These are phyloP conservation scores for Pterobdella sp. DNA, from an alignment of 2,888 invertebrate species.

Conservation along the genomic window DNA sequence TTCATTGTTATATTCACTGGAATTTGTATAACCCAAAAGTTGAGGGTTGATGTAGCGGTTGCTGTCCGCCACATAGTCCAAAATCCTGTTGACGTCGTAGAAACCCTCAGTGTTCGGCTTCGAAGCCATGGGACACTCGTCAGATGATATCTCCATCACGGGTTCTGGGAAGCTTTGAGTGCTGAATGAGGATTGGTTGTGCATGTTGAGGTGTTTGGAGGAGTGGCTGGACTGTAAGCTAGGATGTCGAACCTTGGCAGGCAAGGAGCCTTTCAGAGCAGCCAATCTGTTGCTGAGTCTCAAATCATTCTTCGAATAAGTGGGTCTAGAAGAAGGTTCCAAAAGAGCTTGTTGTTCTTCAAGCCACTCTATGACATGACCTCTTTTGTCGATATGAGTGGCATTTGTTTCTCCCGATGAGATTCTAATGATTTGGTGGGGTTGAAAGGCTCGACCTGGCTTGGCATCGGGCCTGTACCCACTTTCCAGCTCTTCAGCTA, in stretches of 20 bases:
- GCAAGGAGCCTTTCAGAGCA: conserved; percentile 5
- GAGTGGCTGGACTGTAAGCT: background rate
- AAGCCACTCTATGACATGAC: conserved; percentile 33
- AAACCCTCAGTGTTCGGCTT: conserved; percentile 17
- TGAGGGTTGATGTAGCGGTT: background rate
- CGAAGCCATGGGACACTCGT: background rate
- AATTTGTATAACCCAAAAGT: background rate
- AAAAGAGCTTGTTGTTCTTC: conserved; percentile 33
- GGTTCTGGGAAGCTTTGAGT: conserved; percentile 28
- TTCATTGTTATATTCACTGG: background rate
- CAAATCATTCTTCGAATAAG: background rate
- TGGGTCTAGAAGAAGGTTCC: conserved; percentile 3
- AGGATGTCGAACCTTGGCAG: background rate
- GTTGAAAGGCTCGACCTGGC: background rate
- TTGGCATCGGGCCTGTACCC: background rate
- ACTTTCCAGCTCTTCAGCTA: conserved; percentile 31
- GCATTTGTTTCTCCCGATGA: conserved; percentile 14
- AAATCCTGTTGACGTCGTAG: conserved; percentile 25
- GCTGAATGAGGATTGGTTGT: conserved; percentile 24
- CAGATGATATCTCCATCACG: conserved; percentile 23
- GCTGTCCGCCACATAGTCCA: conserved; percentile 22
- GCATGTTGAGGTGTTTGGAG: conserved; percentile 14
- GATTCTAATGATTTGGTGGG: conserved; percentile 2
- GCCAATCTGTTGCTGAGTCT: background rate
- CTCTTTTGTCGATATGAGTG: conserved; percentile 25